phyloP scores from a whole-genome alignment of 2,797 vertebrate species.

The Sebastes taczanowskii region DNA sequence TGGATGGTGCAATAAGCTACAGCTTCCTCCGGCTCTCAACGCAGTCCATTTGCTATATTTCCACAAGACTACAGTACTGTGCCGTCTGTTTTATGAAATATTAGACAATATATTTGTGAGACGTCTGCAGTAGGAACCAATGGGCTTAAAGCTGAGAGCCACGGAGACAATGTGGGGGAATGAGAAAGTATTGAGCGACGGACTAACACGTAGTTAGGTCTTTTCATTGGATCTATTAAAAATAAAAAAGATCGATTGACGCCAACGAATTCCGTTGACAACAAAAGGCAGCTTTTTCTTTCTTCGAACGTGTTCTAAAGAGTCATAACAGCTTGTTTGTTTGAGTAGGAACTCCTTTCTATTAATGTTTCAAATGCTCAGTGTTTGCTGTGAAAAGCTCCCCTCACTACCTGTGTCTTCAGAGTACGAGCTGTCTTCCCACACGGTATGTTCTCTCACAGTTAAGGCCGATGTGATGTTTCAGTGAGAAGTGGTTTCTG shows the following conservation, averaged over 20 bases:
- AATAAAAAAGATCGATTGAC: neutral
- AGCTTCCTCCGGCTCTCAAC: neutral
- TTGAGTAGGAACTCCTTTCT: neutral
- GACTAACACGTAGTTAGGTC: neutral
- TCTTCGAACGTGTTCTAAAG: neutral
- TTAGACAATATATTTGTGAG: neutral
- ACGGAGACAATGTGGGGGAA: neutral
- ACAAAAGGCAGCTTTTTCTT: slow-evolving; percentile 1
- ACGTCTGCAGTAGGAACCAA: neutral
- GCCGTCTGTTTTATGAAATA: neutral
- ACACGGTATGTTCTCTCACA: neutral
- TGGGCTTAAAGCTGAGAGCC: neutral
- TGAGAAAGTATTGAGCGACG: neutral
- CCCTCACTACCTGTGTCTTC: neutral
- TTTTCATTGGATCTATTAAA: neutral
- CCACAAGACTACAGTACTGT: neutral
- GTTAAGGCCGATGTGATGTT: neutral
- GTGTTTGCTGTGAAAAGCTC: neutral
- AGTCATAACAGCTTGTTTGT: neutral
- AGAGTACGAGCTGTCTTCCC: neutral
- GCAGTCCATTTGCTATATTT: neutral
- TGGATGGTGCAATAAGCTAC: neutral
- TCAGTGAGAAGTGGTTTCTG: neutral
- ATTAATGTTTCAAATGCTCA: neutral
- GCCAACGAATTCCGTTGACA: neutral